phyloP scores from a whole-genome alignment of 2,797 vertebrate genomes.

The Chelmon rostratus region DNA sequence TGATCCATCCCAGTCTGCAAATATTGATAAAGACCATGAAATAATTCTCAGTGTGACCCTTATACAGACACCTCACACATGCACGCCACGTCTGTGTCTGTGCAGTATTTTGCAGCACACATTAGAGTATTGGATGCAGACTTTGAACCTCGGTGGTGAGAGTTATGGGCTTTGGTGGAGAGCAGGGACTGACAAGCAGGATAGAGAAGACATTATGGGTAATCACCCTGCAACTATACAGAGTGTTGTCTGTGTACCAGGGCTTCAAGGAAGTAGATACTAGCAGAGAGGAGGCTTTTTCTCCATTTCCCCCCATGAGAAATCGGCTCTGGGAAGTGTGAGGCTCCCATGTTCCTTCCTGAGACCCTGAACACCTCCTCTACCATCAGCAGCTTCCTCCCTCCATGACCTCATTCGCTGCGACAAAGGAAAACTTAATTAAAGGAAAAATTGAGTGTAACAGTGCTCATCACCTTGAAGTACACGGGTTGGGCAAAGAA shows the following conservation, averaged over 20 bases:
- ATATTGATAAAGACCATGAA: slow-evolving; percentile 39
- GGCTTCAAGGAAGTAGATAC: slow-evolving; percentile 14
- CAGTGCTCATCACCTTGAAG: not conserved
- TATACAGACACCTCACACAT: not conserved
- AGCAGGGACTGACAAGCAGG: not conserved
- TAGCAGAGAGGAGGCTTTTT: not conserved
- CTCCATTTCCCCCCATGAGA: not conserved
- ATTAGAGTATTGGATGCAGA: not conserved
- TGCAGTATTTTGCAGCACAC: not conserved
- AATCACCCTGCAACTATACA: slow-evolving; percentile 7
- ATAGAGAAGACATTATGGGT: slow-evolving; percentile 42
- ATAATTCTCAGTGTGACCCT: not conserved
- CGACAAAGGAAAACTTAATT: slow-evolving; percentile 36
- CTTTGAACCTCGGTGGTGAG: not conserved
- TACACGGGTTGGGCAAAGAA: not conserved
- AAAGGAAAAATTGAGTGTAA: slow-evolving; percentile 17
- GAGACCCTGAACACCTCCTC: slow-evolving; percentile 55
- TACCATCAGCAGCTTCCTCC: slow-evolving; percentile 57
- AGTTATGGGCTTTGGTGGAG: not conserved
- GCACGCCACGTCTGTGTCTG: not conserved
- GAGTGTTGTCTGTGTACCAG: slow-evolving; percentile 7
- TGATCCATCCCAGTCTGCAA: slow-evolving; percentile 54
- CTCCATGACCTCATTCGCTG: slow-evolving; percentile 23
- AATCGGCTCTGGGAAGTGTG: slow-evolving; percentile 55
- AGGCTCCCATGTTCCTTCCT: slow-evolving; percentile 68